These are phyloP conservation scores for Paramormyrops hopkinsi DNA, from an alignment of 2,797 vertebrate species.

Conservation along the genomic window DNA sequence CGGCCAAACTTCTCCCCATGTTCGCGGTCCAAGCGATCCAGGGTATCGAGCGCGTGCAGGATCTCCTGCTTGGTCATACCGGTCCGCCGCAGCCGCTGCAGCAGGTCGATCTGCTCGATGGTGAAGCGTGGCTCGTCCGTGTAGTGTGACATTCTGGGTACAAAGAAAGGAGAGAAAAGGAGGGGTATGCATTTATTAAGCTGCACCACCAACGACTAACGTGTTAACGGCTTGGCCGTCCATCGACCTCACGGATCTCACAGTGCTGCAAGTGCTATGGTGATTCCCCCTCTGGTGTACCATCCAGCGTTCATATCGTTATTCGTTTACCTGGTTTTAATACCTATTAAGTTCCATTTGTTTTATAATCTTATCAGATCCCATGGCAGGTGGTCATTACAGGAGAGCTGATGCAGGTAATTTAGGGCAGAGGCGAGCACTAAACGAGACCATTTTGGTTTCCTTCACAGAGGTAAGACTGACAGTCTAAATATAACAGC, in stretches of 20 bases:
- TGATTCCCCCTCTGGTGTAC: not conserved
- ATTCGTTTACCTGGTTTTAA: not conserved
- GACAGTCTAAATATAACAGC: not conserved
- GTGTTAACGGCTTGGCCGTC: not conserved
- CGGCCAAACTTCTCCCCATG: slow-evolving; percentile 81
- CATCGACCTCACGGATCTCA: not conserved
- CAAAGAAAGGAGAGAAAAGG: not conserved
- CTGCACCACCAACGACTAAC: not conserved
- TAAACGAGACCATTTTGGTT: not conserved
- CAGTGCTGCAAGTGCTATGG: not conserved
- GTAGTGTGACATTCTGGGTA: slow-evolving; percentile 88
- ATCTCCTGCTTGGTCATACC: slow-evolving; percentile 92
- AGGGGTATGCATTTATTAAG: not conserved
- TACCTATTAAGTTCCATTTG: not conserved
- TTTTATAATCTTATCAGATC: not conserved
- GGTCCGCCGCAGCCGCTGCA: slow-evolving; percentile 86
- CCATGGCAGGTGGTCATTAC: not conserved
- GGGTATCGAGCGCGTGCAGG: slow-evolving; percentile 88
- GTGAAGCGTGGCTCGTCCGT: slow-evolving; percentile 97
- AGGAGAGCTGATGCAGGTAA: not conserved
- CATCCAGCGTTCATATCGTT: not conserved
- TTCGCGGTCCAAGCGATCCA: slow-evolving; percentile 88
- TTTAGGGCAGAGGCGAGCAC: not conserved
- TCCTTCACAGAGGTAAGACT: not conserved
- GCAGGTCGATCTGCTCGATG: slow-evolving; percentile 98